Percentiles rank a stretch among this genome's conserved stretches.
Conservation (phyloP, 1,140 invertebrate genomes). For the Drosophila triauraria region DNA sequence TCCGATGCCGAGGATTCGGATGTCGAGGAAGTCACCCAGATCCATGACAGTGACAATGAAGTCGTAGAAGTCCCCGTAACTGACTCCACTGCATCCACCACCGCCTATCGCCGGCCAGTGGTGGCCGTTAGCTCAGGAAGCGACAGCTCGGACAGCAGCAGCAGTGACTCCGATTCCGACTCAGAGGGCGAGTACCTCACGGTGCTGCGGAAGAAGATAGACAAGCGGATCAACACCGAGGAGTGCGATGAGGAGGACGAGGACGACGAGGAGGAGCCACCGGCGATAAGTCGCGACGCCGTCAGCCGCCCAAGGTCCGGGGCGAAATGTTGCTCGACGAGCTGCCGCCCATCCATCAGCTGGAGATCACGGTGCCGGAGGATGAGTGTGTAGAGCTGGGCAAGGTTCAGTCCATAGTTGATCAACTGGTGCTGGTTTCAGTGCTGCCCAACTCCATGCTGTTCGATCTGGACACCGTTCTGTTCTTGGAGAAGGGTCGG, state of each 20-base stretch:
- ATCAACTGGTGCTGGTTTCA: slow-evolving; percentile 91
- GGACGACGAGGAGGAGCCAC: slow-evolving; percentile 58
- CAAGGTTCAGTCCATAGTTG: slow-evolving; percentile 89
- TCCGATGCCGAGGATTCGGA: slow-evolving; percentile 67
- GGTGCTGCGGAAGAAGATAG: slow-evolving; percentile 67
- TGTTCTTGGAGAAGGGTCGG: slow-evolving; percentile 92
- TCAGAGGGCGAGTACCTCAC: slow-evolving; percentile 73
- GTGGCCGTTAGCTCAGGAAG: slow-evolving; percentile 55
- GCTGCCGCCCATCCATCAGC: slow-evolving; percentile 93
- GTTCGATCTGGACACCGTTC: slow-evolving; percentile 93
- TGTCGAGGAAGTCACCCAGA: slow-evolving; percentile 18
- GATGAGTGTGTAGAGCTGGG: slow-evolving; percentile 91
- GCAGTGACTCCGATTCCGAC: slow-evolving; percentile 60
- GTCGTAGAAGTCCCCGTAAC: slow-evolving; percentile 68
- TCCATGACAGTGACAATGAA: slow-evolving; percentile 53
- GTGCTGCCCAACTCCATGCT: slow-evolving; percentile 89
- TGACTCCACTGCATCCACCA: slow-evolving; percentile 8
- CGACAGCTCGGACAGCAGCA: slow-evolving; percentile 48
- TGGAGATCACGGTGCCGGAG: slow-evolving; percentile 91
- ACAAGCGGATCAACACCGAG: slow-evolving; percentile 65
- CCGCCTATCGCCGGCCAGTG: slow-evolving; percentile 43
- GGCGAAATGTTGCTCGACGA: slow-evolving; percentile 87
- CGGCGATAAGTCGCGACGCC: slow-evolving; percentile 28
- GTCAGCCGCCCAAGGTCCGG: slow-evolving; percentile 65
- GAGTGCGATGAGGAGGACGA: slow-evolving; percentile 76